Evolutionary conservation across 2,113 vertebrate genomes (phyloP), one percentile per base, ranked within the genome.

Genomic region (Casuarius casuarius): DNA sequence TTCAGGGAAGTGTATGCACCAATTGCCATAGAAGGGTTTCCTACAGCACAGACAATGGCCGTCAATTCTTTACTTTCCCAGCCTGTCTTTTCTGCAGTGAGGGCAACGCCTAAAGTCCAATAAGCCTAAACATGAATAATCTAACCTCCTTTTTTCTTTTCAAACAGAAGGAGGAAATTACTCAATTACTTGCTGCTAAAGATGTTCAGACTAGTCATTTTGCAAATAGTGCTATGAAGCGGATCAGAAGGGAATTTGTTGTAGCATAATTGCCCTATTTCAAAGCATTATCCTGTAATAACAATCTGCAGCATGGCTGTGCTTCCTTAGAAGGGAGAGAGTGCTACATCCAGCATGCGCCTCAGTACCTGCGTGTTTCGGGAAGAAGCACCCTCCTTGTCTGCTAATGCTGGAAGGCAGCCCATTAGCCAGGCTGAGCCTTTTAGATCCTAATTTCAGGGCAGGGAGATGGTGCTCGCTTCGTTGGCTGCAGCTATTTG

Each of bases 161-260:
- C 87, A 70, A 76, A 73, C 56, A 90, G 74, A 5, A 93, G 74
- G 42, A 85, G 33, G 56, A 84, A 95, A 89, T 88, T 49, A 91
- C 42, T 84, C 80, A 95, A 89, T 88, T 49, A 91, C 42, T 84
- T 77, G 44, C 66, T 71, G 51, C 79, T 89, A 20, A 92, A 87
- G 90, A 77, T 61, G n/a, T 38, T 92, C 86, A 75, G 71, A 59
- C 15, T 25, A 84, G 78, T 81, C 14, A 84, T 74, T 96, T 83
- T 85, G 78, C 22, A 83, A 91, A 91, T 17, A 42, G 22, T 93
- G 78, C 82, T 94, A 12, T 48, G 51, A 63, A 91, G 83, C 48
- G 65, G 75, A 75, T 84, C 61, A 87, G 67, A 87, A 90, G 44
- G 56, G 65, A 92, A 80, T 48, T n/a, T 72, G 40, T n/a, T 66